Percentiles rank a stretch among this genome's conserved stretches.
Evolutionary conservation across 1,140 invertebrate species (phyloP).

Genomic region (Aphaenogaster ashmeadi): DNA sequence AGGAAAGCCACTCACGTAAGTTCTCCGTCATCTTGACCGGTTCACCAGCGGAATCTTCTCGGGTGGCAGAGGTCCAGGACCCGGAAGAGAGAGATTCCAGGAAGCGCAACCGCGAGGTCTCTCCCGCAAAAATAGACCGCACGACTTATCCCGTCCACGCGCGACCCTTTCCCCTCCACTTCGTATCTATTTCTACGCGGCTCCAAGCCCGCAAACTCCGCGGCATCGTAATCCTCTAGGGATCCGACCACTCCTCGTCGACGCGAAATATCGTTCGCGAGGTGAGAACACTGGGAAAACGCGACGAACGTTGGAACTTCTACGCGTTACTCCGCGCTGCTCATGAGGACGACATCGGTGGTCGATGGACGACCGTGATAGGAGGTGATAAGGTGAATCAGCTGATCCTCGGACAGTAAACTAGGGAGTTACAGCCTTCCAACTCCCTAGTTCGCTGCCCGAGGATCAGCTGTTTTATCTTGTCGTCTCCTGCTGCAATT

Average conservation of each 20-base stretch:
- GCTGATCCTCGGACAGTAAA: not conserved
- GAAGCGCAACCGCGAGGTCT: conserved; percentile 19
- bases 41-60: not conserved
- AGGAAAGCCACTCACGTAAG: conserved; percentile 62
- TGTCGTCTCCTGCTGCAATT: not conserved
- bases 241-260: not conserved
- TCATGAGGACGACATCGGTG: not conserved
- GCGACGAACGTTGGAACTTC: too few species aligned
- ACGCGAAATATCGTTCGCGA: not conserved
- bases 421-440: not conserved
- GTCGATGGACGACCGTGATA: not conserved
- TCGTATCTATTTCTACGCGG: conserved; percentile 62
- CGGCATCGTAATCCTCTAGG: conserved; percentile 59
- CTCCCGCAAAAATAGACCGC: conserved; percentile 70
- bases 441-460: not conserved
- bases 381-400: not conserved
- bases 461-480: conserved; percentile 24
- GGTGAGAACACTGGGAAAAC: not conserved
- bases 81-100: not conserved
- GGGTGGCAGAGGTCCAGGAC: not conserved
- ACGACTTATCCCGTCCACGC: conserved; percentile 56
- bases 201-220: conserved; percentile 56
- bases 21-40: conserved; percentile 64
- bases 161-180: conserved; percentile 5
- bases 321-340: not conserved